phyloP scores from a whole-genome alignment of 2,797 vertebrate species.

The Spinus olivaceus region DNA sequence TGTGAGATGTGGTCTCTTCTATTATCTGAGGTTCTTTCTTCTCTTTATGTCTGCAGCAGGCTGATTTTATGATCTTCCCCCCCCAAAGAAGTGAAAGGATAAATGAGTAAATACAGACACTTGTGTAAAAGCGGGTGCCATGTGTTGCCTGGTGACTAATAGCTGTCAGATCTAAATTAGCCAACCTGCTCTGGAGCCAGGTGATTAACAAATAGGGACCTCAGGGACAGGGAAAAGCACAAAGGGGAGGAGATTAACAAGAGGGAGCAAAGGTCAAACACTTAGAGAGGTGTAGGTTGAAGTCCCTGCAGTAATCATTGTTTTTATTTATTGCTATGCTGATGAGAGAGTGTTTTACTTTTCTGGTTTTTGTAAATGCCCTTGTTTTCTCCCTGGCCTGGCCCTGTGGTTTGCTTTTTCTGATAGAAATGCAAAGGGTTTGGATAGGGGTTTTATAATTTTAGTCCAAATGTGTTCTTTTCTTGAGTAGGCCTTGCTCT shows the following conservation, averaged over 20 bases:
- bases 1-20: not conserved
- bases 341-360: not conserved
- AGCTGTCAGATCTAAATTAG: not conserved
- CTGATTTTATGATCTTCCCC: not conserved
- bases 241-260: not conserved
- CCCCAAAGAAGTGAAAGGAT: not conserved
- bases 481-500: not conserved
- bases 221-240: not conserved
- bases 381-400: not conserved
- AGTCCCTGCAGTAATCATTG: not conserved
- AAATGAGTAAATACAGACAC: not conserved
- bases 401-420: not conserved
- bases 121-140: not conserved
- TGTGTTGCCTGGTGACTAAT: not conserved
- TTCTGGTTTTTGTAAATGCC: not conserved
- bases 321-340: not conserved
- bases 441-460: not conserved
- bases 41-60: not conserved
- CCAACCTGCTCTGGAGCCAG: not conserved
- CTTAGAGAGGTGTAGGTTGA: not conserved
- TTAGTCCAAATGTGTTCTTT: not conserved
- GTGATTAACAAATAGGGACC: not conserved
- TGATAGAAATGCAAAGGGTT: fast-evolving
- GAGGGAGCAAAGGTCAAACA: not conserved
- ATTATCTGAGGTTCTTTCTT: not conserved